Evolutionary conservation across 64 coral and sea anemone species (phyloP).

Genomic region (Porites australiensis): DNA sequence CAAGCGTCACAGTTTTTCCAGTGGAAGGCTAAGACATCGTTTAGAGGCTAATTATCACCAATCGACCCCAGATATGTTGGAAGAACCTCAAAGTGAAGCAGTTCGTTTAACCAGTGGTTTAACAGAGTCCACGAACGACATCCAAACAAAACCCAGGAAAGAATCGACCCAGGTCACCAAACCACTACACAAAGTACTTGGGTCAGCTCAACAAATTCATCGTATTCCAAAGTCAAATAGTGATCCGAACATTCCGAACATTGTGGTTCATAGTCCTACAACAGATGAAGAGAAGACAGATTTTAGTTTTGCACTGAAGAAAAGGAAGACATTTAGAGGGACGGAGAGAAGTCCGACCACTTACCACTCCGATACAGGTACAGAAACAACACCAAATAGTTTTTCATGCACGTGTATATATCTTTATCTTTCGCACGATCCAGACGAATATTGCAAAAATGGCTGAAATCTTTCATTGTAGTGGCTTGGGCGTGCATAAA

Average conservation of each 20-base stretch:
- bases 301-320: slow-evolving; percentile 10
- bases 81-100: background rate
- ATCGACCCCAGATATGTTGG: slow-evolving; percentile 8
- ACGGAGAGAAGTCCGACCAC: background rate
- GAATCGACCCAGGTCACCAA: background rate
- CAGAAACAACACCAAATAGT: no score
- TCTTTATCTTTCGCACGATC: no score
- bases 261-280: slow-evolving; percentile 87
- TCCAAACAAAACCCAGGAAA: background rate
- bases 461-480: no score
- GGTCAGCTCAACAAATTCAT: background rate
- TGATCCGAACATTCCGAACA: slow-evolving; percentile 63
- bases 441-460: no score
- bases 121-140: background rate
- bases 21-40: background rate
- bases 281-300: slow-evolving; percentile 73
- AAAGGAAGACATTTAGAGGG: background rate
- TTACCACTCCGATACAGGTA: slow-evolving; percentile 51
- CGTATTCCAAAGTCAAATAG: slow-evolving; percentile 41
- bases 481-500: no score
- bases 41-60: slow-evolving; percentile 1
- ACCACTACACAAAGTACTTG: background rate
- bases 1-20: background rate
- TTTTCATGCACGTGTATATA: no score
- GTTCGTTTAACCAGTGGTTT: background rate